Evolutionary conservation across 2,113 vertebrate genomes (phyloP), one percentile per base, ranked within the genome.

Genomic region (Nicator chloris): DNA sequence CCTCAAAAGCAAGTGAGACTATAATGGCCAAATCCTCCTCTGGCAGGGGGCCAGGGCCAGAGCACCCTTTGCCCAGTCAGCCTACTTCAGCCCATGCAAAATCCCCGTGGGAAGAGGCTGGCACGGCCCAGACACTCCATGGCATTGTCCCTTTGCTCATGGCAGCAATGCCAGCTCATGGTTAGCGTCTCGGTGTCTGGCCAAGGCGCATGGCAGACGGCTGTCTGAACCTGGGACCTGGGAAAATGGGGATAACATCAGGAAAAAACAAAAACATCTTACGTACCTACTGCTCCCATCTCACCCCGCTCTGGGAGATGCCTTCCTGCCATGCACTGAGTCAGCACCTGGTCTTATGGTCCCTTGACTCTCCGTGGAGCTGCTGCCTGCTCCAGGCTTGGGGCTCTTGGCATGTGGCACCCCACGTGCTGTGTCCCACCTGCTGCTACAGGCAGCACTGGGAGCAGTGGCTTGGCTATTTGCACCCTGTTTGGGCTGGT

Each of bases 211-310:
- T 81, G 80, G 88, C 95, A 95, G 94, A 92, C 35, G 3, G 31
- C 81, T 95, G 92, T 89, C 81, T 96, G 92, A 92, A 50, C 86
- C 88, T 69, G 80, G 76, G 68, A 94, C 86, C 82, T 96, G 94
- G 86, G 94, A 96, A 97, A 95, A 84, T 1, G 77, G 86, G 95
- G 94, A 95, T 96, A 96, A 97, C 96, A 96, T 92, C 93, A 96
- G 93, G 92, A 82, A 85, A 90, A 93, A 92, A 44, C 83, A 92
- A 63, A 92, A 87, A 24, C 95, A 93, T 13, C 86, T 95, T 19
- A 86, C 83, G 1, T 78, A 93, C 73, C 88, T 87, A 9, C 69
- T 93, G 60, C 77, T 92, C 44, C 77, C 86, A 86, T 68, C 88
- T 92, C 92, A 60, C 5, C 76, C 68, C 2, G 0, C 82, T 83